A percentile compares a stretch with the other conserved stretches of the same genome.
phyloP scores from a whole-genome alignment of 2,888 invertebrate species.

The Leucozona laternaria region DNA sequence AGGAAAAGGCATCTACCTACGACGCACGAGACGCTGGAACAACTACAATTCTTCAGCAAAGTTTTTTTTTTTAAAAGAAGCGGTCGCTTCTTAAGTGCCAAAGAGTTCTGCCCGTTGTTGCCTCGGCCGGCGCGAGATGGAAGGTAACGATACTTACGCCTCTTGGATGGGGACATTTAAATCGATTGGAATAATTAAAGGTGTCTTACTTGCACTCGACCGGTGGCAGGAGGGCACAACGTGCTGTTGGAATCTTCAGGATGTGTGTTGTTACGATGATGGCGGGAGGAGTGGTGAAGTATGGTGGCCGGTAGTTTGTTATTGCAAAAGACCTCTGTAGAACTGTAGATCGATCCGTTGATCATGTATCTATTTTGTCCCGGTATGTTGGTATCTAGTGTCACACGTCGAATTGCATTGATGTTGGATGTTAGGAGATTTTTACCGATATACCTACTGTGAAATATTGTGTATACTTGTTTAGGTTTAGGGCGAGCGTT shows the following conservation, averaged over 20 bases:
- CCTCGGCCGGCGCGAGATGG: slow-evolving; percentile 18
- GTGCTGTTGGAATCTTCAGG: slow-evolving; percentile 1
- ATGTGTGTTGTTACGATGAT: background rate
- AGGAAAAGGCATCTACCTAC: slow-evolving; percentile 32
- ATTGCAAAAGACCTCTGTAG: slow-evolving; percentile 56
- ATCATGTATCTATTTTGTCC: slow-evolving; percentile 63
- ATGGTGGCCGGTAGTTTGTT: slow-evolving; percentile 5
- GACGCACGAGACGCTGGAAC: background rate
- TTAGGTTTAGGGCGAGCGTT: background rate
- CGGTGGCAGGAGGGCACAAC: background rate
- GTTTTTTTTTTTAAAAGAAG: background rate
- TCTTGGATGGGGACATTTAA: slow-evolving; percentile 70
- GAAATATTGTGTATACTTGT: slow-evolving; percentile 23
- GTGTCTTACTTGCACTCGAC: slow-evolving; percentile 73
- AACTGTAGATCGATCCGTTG: slow-evolving; percentile 60
- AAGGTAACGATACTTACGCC: slow-evolving; percentile 64
- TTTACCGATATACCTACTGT: slow-evolving; percentile 52
- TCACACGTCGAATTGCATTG: slow-evolving; percentile 62
- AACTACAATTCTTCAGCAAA: background rate
- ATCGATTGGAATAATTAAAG: slow-evolving; percentile 76
- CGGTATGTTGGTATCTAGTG: slow-evolving; percentile 48
- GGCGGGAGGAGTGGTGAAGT: background rate
- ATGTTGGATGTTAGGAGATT: slow-evolving; percentile 52
- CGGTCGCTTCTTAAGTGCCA: slow-evolving; percentile 47
- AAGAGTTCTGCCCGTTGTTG: slow-evolving; percentile 12